Conservation (phyloP, 1,140 invertebrate genomes). For the Brachionus calyciflorus region DNA sequence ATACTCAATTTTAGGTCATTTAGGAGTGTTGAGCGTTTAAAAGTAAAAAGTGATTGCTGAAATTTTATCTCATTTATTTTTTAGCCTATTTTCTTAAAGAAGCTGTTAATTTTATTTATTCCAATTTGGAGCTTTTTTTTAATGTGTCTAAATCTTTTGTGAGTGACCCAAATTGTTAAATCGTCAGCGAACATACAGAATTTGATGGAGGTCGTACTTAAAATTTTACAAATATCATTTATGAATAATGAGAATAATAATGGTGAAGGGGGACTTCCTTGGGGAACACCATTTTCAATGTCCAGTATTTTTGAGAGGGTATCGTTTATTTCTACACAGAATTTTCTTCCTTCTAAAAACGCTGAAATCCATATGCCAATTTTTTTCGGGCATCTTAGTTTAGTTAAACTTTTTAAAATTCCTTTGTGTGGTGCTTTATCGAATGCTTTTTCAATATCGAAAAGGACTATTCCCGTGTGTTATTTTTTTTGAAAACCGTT, state of each 20-base stretch:
- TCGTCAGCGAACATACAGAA: constrained; percentile 18
- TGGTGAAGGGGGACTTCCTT: background rate
- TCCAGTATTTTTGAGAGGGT: background rate
- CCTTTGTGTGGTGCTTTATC: too few species aligned
- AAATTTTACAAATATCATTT: constrained; percentile 23
- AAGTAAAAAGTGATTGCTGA: background rate
- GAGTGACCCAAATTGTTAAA: background rate
- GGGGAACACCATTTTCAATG: constrained; percentile 6
- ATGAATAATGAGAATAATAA: background rate
- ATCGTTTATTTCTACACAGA: background rate
- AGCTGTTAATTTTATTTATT: background rate
- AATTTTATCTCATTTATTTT: constrained; percentile 37
- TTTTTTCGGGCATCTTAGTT: background rate
- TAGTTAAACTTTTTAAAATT: too few species aligned
- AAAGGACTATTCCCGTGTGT: constrained; percentile 51
- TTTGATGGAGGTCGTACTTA: background rate
- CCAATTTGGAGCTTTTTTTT: background rate
- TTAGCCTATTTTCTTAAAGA: background rate
- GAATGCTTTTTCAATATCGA: constrained; percentile 60
- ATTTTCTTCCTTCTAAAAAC: background rate
- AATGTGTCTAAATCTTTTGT: too few species aligned
- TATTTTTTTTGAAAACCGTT: constrained; percentile 53
- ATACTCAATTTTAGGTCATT: background rate
- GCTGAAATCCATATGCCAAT: background rate
- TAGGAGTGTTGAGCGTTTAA: background rate